phyloP scores from a whole-genome alignment of 2,797 vertebrate species.

The Leptodactylus fallax region DNA sequence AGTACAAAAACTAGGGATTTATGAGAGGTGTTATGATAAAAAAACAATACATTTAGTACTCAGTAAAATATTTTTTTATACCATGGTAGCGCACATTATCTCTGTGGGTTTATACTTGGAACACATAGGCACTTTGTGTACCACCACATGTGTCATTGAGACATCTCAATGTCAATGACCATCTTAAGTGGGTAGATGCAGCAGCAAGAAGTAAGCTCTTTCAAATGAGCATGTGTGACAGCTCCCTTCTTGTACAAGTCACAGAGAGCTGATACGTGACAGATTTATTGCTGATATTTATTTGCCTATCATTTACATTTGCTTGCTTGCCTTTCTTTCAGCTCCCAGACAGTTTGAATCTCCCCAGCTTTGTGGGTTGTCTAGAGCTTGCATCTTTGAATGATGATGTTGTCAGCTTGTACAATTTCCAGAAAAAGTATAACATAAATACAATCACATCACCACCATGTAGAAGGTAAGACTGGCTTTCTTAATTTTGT shows the following conservation, averaged over 20 bases:
- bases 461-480: constrained; percentile 90
- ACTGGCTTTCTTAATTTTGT: neutral
- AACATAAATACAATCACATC: constrained; percentile 82
- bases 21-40: too few species aligned
- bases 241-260: neutral
- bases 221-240: too few species aligned
- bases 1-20: too few species aligned
- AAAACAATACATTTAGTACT: too few species aligned
- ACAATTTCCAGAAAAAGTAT: constrained; percentile 89
- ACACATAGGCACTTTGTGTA: too few species aligned
- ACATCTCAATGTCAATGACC: too few species aligned
- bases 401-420: constrained; percentile 93
- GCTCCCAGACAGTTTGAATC: constrained; percentile 88
- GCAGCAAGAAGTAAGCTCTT: too few species aligned
- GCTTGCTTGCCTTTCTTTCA: constrained; percentile 66
- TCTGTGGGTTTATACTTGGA: too few species aligned
- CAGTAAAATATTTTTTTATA: too few species aligned
- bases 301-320: constrained; percentile 32
- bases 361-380: constrained; percentile 92
- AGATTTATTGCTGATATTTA: constrained; percentile 6
- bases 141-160: too few species aligned
- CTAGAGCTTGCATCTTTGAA: constrained; percentile 92
- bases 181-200: too few species aligned
- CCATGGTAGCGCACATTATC: too few species aligned
- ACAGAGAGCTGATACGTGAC: neutral